Conservation (phyloP, 2,113 vertebrate species). For the Hyla sarda region DNA sequence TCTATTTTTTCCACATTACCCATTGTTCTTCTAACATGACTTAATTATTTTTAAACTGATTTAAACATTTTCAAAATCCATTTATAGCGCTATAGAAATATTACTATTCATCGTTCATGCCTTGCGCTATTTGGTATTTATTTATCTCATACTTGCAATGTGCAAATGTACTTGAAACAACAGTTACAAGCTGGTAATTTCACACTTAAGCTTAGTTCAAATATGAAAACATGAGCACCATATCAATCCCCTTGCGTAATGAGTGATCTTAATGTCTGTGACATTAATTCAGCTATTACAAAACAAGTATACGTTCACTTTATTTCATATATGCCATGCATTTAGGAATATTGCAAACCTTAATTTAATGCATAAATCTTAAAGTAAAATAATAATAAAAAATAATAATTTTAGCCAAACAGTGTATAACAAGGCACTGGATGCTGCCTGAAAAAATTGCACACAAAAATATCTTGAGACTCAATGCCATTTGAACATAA, state of each 20-base stretch:
- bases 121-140: not conserved
- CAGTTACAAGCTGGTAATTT: slow-evolving; percentile 46
- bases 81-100: not conserved
- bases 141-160: slow-evolving; percentile 37
- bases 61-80: not conserved
- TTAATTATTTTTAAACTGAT: not conserved
- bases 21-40: not conserved
- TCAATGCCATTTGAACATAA: slow-evolving; percentile 65
- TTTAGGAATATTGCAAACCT: slow-evolving; percentile 34
- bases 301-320: slow-evolving; percentile 30
- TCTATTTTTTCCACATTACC: no score
- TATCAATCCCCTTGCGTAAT: slow-evolving; percentile 28
- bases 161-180: slow-evolving; percentile 41
- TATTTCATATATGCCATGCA: slow-evolving; percentile 28
- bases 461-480: slow-evolving; percentile 62
- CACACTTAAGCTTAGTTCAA: slow-evolving; percentile 44
- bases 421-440: slow-evolving; percentile 68
- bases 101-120: not conserved
- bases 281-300: slow-evolving; percentile 47
- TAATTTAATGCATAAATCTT: slow-evolving; percentile 54
- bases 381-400: slow-evolving; percentile 68
- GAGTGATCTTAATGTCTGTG: slow-evolving; percentile 45
- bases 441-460: slow-evolving; percentile 66
- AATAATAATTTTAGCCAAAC: slow-evolving; percentile 68
- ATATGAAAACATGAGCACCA: slow-evolving; percentile 44